Evolutionary conservation across 2,888 invertebrate genomes (phyloP).

Genomic region (Entomobrya proxima): DNA sequence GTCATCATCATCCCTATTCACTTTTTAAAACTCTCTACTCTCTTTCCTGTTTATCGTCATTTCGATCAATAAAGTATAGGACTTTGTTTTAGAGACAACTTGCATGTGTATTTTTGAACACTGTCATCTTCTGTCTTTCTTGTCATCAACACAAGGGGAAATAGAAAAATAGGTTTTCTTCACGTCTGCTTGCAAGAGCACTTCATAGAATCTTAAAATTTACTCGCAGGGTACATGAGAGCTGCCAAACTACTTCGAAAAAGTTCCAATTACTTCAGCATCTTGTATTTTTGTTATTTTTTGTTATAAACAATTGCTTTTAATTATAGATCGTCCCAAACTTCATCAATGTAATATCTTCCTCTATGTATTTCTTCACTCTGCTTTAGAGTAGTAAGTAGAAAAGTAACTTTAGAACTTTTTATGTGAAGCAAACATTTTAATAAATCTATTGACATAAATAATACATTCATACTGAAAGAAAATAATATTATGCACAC

Average conservation of each 20-base stretch:
- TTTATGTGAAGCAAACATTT: neutral
- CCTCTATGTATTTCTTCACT: neutral
- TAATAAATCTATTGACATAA: too few species aligned
- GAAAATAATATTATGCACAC: too few species aligned
- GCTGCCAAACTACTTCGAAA: too few species aligned
- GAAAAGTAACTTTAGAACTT: neutral
- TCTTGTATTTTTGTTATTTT: too few species aligned
- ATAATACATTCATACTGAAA: too few species aligned
- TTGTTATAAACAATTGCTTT: slow-evolving; percentile 18
- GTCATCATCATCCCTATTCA: slow-evolving; percentile 32
- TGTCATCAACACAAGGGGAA: neutral
- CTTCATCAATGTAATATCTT: neutral
- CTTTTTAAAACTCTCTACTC: too few species aligned
- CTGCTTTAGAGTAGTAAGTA: too few species aligned
- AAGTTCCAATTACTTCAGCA: too few species aligned
- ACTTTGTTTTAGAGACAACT: slow-evolving; percentile 1
- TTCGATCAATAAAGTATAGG: slow-evolving; percentile 9
- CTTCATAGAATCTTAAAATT: too few species aligned
- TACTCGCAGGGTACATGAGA: too few species aligned
- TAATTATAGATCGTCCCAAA: slow-evolving; percentile 19
- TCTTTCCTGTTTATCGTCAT: slow-evolving; percentile 35
- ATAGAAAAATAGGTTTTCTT: too few species aligned
- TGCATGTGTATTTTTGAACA: neutral
- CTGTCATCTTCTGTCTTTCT: neutral
- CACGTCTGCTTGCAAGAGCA: too few species aligned